Evolutionary conservation across 2,113 vertebrate species (phyloP).

Genomic region (Eudyptes chrysolophus): DNA sequence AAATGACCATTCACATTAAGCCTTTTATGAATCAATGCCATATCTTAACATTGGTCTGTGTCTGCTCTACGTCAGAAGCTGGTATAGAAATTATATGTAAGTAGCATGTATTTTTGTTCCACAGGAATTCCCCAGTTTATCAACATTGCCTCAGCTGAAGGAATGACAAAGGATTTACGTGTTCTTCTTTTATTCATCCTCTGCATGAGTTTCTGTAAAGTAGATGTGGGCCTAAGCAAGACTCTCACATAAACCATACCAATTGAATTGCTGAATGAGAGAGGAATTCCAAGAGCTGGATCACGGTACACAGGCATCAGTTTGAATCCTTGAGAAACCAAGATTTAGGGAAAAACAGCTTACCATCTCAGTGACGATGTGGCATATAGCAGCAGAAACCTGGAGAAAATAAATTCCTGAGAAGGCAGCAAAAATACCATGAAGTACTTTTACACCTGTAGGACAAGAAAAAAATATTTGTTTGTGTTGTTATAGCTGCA

Average conservation of each 20-base stretch:
- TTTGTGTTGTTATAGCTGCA: not conserved
- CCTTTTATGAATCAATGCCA: not conserved
- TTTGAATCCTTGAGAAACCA: not conserved
- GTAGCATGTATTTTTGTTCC: not conserved
- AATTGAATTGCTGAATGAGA: not conserved
- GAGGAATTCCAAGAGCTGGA: not conserved
- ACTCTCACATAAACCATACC: not conserved
- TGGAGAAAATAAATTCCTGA: not conserved
- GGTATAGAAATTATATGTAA: not conserved
- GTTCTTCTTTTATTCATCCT: not conserved
- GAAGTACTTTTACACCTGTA: not conserved
- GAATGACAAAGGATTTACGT: not conserved
- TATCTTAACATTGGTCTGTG: not conserved
- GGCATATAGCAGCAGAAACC: not conserved
- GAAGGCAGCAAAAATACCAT: not conserved
- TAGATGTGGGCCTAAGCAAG: not conserved
- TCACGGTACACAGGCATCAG: accelerated
- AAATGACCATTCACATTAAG: not conserved
- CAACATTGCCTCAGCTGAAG: not conserved
- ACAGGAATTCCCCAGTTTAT: not conserved
- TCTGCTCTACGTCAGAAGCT: not conserved
- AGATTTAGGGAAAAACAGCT: not conserved
- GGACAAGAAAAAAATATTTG: not conserved
- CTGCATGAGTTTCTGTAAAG: not conserved
- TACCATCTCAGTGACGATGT: not conserved